Conservation (phyloP, 1,140 invertebrate genomes). For the Lucilia sericata region DNA sequence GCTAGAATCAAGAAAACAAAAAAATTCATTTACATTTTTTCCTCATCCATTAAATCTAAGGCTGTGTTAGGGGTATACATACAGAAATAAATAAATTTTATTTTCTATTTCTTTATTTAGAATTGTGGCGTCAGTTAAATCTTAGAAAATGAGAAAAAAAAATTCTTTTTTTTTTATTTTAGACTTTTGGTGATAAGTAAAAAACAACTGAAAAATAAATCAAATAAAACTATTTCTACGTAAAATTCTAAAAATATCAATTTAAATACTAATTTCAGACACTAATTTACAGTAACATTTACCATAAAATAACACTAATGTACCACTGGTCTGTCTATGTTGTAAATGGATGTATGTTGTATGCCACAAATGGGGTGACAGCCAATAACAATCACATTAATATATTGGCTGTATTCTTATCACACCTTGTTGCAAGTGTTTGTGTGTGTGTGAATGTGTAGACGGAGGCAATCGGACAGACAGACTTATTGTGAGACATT, state of each 20-base stretch:
- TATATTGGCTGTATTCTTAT: neutral
- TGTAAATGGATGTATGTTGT: too few species aligned
- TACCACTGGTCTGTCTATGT: neutral
- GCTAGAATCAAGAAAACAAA: neutral
- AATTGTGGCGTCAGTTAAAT: neutral
- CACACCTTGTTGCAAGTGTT: neutral
- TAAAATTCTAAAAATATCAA: too few species aligned
- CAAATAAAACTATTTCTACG: neutral
- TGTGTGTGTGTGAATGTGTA: neutral
- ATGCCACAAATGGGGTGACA: neutral
- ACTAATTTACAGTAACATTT: conserved; percentile 22
- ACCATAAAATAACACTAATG: neutral
- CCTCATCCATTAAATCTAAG: neutral
- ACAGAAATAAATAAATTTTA: neutral
- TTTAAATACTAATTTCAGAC: too few species aligned
- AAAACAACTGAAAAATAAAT: neutral
- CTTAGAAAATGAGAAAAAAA: neutral
- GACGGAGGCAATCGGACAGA: neutral
- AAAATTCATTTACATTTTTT: neutral
- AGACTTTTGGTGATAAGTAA: neutral
- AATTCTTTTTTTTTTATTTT: neutral
- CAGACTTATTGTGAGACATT: neutral
- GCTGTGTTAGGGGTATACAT: neutral
- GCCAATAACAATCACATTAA: neutral
- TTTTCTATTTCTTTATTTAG: neutral